These are phyloP conservation scores for Hypanus sabinus DNA, from an alignment of 2,113 vertebrate species.

Conservation along the genomic window DNA sequence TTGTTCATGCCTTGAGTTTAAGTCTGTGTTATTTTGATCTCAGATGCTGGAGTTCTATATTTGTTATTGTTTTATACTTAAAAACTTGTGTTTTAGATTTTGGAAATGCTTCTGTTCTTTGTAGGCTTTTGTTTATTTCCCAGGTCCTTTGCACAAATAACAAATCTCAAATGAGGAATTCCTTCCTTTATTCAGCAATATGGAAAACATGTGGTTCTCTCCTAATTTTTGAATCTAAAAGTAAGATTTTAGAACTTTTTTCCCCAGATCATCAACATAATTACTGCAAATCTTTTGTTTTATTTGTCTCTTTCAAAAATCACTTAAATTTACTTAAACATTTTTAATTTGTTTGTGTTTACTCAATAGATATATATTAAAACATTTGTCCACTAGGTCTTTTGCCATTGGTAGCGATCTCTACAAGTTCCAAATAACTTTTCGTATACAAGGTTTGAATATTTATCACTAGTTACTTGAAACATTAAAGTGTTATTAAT, in stretches of 20 bases:
- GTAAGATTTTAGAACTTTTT: neutral
- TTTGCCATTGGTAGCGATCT: neutral
- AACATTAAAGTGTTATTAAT: neutral
- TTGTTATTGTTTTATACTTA: neutral
- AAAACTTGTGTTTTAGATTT: no score
- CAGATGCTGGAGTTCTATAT: neutral
- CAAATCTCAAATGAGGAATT: neutral
- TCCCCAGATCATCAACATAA: neutral
- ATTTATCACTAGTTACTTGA: slow-evolving; percentile 11
- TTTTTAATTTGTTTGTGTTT: neutral
- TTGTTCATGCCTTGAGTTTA: neutral
- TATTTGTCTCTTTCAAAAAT: neutral
- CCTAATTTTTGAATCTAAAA: neutral
- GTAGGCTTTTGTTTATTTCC: neutral
- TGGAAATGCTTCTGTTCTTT: neutral
- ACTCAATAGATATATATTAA: neutral
- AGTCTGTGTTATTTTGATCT: no score
- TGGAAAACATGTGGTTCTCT: neutral
- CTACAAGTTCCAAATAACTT: neutral
- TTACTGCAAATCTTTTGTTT: neutral
- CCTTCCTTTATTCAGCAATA: neutral
- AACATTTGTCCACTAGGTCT: neutral
- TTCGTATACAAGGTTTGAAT: neutral
- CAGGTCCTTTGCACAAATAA: neutral
- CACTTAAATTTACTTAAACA: neutral